Evolutionary conservation across 1,140 invertebrate genomes (phyloP), one percentile per base, ranked within the genome.

Genomic region (Drosophila sp.): DNA sequence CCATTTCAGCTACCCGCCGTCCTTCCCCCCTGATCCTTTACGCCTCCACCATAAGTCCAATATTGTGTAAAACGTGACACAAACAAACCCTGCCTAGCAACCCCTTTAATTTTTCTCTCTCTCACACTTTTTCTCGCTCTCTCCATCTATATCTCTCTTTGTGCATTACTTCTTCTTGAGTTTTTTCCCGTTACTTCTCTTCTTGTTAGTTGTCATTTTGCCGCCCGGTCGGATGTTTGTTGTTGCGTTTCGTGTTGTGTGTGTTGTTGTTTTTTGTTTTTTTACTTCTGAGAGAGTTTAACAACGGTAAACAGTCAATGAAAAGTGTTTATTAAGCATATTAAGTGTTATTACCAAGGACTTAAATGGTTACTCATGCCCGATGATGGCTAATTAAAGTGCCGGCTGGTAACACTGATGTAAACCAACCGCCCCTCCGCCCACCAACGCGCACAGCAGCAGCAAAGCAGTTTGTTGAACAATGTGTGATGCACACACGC

Each of bases 191-290:
- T 40, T 41, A 44, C 30, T 61, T 76, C 56, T 76, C 69, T 63
- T 76, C 69, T 60, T 60, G 67, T 77, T 63, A 84, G 84, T 87
- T 87, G 79, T 66, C 72, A 78, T 66, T 84, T 89, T 84, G 76
- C 84, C 79, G 79, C 79, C 69, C 79, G 84, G 84, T 73, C 57
- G 73, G 77, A 82, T 75, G 68, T 87, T 85, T 85, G 10, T 87
- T 86, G 71, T 66, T 79, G 72, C 35, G 57, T 65, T 38, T 8
- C 35, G 35, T 11, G 35, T 10, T 10, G 35, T 2, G 44, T 25
- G 41, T 7, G 17, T 47, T 25, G 17, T 47, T 47, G 17, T 44
- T 44, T 47, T 27, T 8, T 55, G 35, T 66, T 60, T 71, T 17
- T 68, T 76, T 64, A 41, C 30, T 29, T 33, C 27, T 32, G 44